A percentile compares a stretch with the other conserved stretches of the same genome.
These are phyloP conservation scores for Girardinichthys multiradiatus DNA, from an alignment of 2,113 vertebrate genomes.

Conservation along the genomic window DNA sequence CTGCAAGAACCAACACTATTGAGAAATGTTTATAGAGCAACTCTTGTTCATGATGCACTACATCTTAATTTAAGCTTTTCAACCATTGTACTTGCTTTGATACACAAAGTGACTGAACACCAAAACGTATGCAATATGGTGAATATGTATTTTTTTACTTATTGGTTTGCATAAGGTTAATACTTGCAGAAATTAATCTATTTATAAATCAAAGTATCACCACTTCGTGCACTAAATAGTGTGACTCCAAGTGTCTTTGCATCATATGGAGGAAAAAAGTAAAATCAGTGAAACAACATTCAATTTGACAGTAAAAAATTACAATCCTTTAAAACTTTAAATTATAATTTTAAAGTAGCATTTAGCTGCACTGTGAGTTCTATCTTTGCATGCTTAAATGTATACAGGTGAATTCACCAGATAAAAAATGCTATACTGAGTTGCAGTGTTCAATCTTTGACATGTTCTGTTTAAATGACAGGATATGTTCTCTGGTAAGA, in stretches of 20 bases:
- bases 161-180: too few species aligned
- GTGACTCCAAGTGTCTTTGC: too few species aligned
- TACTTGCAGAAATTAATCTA: too few species aligned
- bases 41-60: neutral
- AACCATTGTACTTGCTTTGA: neutral
- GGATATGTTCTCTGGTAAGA: slow-evolving; percentile 25
- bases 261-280: neutral
- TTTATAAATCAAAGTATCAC: neutral
- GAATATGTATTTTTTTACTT: too few species aligned
- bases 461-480: slow-evolving; percentile 44
- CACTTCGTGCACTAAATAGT: neutral
- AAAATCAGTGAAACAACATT: neutral
- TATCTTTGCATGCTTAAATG: slow-evolving; percentile 8
- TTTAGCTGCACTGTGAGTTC: too few species aligned
- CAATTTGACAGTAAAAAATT: neutral
- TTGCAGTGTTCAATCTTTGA: slow-evolving; percentile 13
- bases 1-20: neutral
- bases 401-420: neutral
- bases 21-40: neutral
- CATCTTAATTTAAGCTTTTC: neutral
- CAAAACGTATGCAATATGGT: too few species aligned
- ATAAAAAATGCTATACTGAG: neutral
- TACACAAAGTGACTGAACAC: too few species aligned
- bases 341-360: neutral
- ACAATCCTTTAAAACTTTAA: neutral